Evolutionary conservation across 2,113 vertebrate genomes (phyloP).

Genomic region (Hyperoodon ampullatus): DNA sequence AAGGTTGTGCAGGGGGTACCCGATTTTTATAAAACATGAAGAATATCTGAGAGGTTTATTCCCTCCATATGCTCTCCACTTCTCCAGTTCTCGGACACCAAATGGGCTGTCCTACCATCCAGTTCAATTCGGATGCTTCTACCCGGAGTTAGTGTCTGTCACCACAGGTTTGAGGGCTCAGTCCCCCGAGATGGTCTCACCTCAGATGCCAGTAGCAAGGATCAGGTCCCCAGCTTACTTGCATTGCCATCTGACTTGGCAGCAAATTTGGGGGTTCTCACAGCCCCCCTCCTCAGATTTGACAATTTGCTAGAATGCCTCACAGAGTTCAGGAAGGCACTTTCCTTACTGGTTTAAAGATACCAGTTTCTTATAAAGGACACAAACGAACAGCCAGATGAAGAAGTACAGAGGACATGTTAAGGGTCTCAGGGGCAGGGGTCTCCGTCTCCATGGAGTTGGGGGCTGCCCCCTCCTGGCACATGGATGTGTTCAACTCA

Average conservation of each 20-base stretch:
- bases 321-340: neutral
- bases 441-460: neutral
- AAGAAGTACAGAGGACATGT: neutral
- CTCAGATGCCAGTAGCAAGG: neutral
- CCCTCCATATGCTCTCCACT: fast-evolving
- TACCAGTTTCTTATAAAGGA: neutral
- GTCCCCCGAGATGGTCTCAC: too few relatives aligned
- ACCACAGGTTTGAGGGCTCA: neutral
- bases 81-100: neutral
- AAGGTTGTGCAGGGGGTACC: neutral
- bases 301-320: neutral
- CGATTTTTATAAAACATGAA: neutral
- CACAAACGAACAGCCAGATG: neutral
- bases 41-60: neutral
- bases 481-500: neutral
- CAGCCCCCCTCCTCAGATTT: neutral
- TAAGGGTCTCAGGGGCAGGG: neutral
- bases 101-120: neutral
- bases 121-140: neutral
- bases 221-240: neutral
- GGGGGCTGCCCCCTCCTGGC: fast-evolving
- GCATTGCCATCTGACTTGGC: neutral
- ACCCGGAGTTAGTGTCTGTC: neutral
- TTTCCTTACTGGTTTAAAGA: neutral
- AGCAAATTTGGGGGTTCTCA: too few relatives aligned